phyloP scores from a whole-genome alignment of 2,113 vertebrate genomes.

The Caranx ignobilis region DNA sequence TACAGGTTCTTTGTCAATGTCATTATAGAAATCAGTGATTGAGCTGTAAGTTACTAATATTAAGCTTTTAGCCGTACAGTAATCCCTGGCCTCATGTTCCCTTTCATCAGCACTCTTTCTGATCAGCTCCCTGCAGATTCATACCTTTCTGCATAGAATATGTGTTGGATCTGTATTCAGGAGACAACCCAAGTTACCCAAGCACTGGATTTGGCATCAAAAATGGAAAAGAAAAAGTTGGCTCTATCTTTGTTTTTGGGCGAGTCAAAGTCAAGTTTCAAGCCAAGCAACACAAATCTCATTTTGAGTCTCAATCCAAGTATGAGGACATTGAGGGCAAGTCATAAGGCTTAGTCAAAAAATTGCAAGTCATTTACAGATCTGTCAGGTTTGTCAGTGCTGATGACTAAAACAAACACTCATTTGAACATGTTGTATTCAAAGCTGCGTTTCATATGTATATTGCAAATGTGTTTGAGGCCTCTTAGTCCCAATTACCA shows the following conservation, averaged over 20 bases:
- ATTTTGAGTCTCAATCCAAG: background rate
- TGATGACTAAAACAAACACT: background rate
- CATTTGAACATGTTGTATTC: background rate
- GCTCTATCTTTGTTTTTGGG: background rate
- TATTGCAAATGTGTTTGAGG: background rate
- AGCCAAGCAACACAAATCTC: background rate
- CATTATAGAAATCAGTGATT: background rate
- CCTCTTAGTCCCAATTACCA: background rate
- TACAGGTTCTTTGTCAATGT: background rate
- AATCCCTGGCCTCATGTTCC: background rate
- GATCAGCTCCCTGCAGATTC: background rate
- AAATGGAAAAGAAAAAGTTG: background rate
- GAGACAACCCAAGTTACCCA: too few species aligned
- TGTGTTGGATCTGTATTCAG: background rate
- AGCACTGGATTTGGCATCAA: background rate
- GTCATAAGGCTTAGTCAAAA: background rate
- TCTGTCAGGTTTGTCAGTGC: background rate
- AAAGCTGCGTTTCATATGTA: background rate
- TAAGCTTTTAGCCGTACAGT: too few species aligned
- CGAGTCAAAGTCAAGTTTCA: background rate
- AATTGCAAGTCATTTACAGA: background rate
- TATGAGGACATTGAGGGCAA: background rate
- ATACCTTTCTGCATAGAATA: background rate
- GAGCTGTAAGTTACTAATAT: background rate
- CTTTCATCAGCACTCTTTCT: background rate